These are phyloP conservation scores for Teleogryllus occipitalis DNA, from an alignment of 1,140 invertebrate genomes.

Conservation along the genomic window DNA sequence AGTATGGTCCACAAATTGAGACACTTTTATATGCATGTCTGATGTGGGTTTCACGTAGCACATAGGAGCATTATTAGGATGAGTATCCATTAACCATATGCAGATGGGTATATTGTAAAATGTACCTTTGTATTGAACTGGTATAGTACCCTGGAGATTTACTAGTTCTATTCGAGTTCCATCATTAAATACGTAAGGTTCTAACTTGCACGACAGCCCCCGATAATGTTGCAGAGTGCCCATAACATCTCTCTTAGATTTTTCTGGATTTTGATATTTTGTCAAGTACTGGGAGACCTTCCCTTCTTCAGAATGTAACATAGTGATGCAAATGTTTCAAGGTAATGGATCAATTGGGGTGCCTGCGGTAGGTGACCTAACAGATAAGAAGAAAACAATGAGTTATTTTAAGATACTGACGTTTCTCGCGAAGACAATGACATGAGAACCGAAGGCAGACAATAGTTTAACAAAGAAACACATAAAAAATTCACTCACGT, in stretches of 20 bases:
- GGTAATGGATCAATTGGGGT: too few relatives aligned
- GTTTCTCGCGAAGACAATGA: too few relatives aligned
- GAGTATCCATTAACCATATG: constrained; percentile 94
- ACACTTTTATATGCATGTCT: constrained; percentile 93
- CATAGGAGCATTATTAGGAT: constrained; percentile 95
- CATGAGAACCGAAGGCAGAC: too few relatives aligned
- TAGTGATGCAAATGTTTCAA: not conserved
- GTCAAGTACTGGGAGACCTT: not conserved
- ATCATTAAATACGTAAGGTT: constrained; percentile 78
- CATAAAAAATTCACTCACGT: too few relatives aligned
- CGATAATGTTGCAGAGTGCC: constrained; percentile 60
- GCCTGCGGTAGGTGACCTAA: too few relatives aligned
- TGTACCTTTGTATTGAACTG: constrained; percentile 79
- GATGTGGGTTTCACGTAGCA: constrained; percentile 93
- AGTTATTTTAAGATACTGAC: too few relatives aligned
- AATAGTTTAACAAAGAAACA: too few relatives aligned
- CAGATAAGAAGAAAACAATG: too few relatives aligned
- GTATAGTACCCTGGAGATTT: constrained; percentile 85
- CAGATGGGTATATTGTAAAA: constrained; percentile 94
- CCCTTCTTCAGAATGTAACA: not conserved
- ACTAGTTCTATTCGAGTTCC: constrained; percentile 73
- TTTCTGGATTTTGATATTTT: constrained; percentile 66
- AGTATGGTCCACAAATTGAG: constrained; percentile 87
- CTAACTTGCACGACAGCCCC: constrained; percentile 54
- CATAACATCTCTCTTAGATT: constrained; percentile 63